A percentile compares a stretch with the other conserved stretches of the same genome.
These are phyloP conservation scores for Epicampocera succincta DNA, from an alignment of 2,888 invertebrate genomes.

Conservation along the genomic window DNA sequence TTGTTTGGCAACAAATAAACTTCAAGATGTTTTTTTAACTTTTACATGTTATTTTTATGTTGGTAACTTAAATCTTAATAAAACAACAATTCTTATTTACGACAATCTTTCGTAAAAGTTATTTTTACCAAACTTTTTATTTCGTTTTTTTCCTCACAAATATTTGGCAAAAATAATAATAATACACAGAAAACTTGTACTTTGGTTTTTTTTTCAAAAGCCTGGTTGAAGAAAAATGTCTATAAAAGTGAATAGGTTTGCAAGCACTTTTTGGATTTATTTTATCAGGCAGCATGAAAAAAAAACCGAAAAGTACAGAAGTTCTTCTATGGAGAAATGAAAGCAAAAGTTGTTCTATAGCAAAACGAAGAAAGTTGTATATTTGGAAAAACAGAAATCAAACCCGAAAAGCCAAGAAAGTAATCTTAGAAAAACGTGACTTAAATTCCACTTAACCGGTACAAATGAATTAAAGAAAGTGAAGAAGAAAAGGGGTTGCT, in stretches of 20 bases:
- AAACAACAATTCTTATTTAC: slow-evolving; percentile 76
- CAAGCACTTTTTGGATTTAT: neutral
- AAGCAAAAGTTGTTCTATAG: slow-evolving; percentile 76
- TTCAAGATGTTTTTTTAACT: slow-evolving; percentile 37
- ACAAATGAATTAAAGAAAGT: neutral
- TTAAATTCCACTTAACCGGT: slow-evolving; percentile 61
- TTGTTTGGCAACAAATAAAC: slow-evolving; percentile 54
- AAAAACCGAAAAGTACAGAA: slow-evolving; percentile 2
- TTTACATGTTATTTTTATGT: slow-evolving; percentile 26
- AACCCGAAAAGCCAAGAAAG: neutral
- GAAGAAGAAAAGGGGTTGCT: neutral
- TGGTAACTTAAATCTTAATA: slow-evolving; percentile 58
- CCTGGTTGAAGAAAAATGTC: slow-evolving; percentile 49
- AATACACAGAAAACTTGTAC: slow-evolving; percentile 22
- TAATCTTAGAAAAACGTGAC: slow-evolving; percentile 61
- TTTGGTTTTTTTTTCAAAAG: slow-evolving; percentile 39
- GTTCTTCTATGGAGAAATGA: slow-evolving; percentile 74
- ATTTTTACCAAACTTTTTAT: slow-evolving; percentile 55
- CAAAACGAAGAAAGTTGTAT: slow-evolving; percentile 52
- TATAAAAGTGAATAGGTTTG: slow-evolving; percentile 18
- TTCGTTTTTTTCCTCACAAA: neutral
- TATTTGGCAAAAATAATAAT: slow-evolving; percentile 56
- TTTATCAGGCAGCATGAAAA: neutral
- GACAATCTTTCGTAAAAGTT: slow-evolving; percentile 74
- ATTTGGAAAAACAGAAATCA: slow-evolving; percentile 17